A percentile compares a stretch with the other conserved stretches of the same genome.
Conservation (phyloP, 2,113 vertebrate species). For the Podiceps cristatus region DNA sequence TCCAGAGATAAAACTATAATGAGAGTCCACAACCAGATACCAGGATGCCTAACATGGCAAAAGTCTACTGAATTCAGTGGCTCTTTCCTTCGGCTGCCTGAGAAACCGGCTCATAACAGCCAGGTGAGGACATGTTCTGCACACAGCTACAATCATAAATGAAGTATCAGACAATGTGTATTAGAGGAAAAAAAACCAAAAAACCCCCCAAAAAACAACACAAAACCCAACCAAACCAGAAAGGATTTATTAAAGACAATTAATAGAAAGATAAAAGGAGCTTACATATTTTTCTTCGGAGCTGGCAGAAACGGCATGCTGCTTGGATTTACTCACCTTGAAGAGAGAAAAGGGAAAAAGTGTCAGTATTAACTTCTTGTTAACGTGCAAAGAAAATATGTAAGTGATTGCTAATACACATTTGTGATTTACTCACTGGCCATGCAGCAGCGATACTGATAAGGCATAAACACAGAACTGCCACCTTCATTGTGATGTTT, state of each 20-base stretch:
- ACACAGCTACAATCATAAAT: neutral
- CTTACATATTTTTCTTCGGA: slow-evolving; percentile 76
- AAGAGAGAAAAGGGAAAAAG: neutral
- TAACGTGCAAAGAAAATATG: neutral
- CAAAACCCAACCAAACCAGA: no score
- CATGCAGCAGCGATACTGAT: slow-evolving; percentile 63
- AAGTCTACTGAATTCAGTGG: neutral
- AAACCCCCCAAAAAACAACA: no score
- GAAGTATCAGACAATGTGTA: neutral
- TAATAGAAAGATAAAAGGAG: neutral
- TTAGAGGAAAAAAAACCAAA: neutral
- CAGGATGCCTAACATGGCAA: neutral
- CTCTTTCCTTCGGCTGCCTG: neutral
- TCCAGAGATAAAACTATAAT: neutral
- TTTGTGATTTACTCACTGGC: slow-evolving; percentile 75
- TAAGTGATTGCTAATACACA: neutral
- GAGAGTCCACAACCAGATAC: neutral
- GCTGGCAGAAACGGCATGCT: slow-evolving; percentile 59
- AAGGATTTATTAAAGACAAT: neutral
- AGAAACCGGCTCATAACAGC: neutral
- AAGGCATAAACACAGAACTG: slow-evolving; percentile 74
- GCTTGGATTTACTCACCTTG: slow-evolving; percentile 64
- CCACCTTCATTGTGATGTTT: slow-evolving; percentile 68
- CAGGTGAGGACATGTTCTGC: neutral
- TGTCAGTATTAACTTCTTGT: neutral